Evolutionary conservation across 2,888 invertebrate species (phyloP).

Genomic region (Ectemnius lituratus): DNA sequence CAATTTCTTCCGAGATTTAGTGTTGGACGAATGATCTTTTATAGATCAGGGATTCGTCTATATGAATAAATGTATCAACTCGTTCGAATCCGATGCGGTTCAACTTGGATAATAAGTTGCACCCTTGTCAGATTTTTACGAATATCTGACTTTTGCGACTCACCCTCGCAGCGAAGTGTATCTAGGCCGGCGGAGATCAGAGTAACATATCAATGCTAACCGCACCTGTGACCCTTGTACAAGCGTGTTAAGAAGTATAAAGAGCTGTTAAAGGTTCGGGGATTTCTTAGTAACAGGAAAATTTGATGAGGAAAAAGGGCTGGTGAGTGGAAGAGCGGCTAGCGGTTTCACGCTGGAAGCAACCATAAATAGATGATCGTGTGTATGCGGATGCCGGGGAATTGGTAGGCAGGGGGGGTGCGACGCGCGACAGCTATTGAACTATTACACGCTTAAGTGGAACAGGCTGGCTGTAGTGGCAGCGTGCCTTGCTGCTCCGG

Average conservation of each 20-base stretch:
- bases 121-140: too few species aligned
- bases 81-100: background rate
- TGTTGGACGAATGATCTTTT: too few species aligned
- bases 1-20: too few species aligned
- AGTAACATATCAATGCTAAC: constrained; percentile 4
- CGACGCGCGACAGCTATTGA: constrained; percentile 68
- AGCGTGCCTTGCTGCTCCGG: constrained; percentile 57
- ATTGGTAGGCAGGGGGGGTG: constrained; percentile 47
- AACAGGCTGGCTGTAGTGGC: constrained; percentile 66
- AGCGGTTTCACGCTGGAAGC: constrained; percentile 12
- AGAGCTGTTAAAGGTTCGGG: too few species aligned
- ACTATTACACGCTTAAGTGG: constrained; percentile 75
- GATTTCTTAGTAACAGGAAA: too few species aligned
- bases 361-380: constrained; percentile 42
- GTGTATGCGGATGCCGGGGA: constrained; percentile 44
- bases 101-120: background rate
- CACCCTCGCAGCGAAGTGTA: constrained; percentile 61
- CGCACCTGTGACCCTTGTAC: too few species aligned
- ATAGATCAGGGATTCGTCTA: too few species aligned
- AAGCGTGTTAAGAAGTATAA: too few species aligned
- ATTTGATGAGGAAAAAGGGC: background rate
- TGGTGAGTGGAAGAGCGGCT: background rate
- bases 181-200: constrained; percentile 37
- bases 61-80: background rate
- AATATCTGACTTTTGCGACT: constrained; percentile 27